phyloP scores from a whole-genome alignment of 2,113 vertebrate genomes.

The Connochaetes taurinus region DNA sequence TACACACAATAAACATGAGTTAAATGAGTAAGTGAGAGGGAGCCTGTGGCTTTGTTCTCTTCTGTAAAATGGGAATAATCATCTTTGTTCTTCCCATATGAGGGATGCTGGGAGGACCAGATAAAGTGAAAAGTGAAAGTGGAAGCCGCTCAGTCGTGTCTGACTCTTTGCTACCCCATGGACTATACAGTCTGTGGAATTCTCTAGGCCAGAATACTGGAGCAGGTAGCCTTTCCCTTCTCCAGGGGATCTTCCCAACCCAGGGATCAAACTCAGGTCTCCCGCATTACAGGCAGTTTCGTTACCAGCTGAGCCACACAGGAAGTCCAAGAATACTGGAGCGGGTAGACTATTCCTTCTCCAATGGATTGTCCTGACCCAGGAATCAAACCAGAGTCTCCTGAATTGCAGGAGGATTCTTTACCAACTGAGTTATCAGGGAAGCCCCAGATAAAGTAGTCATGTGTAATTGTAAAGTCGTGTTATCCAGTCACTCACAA shows the following conservation, averaged over 20 bases:
- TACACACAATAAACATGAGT: too few relatives aligned
- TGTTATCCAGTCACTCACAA: neutral
- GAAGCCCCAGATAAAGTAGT: neutral
- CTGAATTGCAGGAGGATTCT: neutral
- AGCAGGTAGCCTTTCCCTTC: neutral
- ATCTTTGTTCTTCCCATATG: neutral
- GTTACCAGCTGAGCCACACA: neutral
- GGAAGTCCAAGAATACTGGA: neutral
- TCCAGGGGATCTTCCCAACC: neutral
- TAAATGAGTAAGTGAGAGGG: neutral
- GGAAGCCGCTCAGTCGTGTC: neutral
- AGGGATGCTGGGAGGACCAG: neutral
- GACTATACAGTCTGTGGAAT: neutral
- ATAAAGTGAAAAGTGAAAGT: neutral
- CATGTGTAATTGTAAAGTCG: neutral
- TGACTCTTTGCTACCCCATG: neutral
- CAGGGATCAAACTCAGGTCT: neutral
- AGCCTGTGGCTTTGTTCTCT: neutral
- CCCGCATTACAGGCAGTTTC: neutral
- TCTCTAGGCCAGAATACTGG: neutral
- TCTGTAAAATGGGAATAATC: neutral
- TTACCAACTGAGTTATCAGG: neutral
- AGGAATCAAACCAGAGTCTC: neutral
- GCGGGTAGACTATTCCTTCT: neutral
- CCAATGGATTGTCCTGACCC: neutral